Conservation (phyloP, 2,797 vertebrate genomes). For the Chlorospingus flavigularis region DNA sequence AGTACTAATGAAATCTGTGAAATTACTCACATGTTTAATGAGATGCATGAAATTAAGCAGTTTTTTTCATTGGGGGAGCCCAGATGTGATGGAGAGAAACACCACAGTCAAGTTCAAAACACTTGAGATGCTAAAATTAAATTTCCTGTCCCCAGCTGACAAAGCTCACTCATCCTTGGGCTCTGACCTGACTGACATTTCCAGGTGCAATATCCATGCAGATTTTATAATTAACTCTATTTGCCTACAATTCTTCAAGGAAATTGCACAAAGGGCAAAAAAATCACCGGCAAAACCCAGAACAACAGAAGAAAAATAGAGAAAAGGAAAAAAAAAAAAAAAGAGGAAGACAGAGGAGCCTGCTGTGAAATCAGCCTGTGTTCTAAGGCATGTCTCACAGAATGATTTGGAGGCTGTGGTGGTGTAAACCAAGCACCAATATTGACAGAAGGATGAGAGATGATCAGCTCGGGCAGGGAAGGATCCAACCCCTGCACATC, state of each 20-base stretch:
- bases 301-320: background rate
- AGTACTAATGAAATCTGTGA: background rate
- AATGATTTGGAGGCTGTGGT: background rate
- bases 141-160: background rate
- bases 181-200: background rate
- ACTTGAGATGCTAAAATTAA: background rate
- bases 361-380: constrained; percentile 18
- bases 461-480: background rate
- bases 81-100: background rate
- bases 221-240: background rate
- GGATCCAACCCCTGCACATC: background rate
- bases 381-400: background rate
- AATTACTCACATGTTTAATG: background rate
- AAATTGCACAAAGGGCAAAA: background rate
- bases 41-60: background rate
- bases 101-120: background rate
- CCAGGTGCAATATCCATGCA: background rate
- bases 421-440: background rate
- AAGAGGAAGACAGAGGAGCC: background rate
- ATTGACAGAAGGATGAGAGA: background rate
- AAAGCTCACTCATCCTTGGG: background rate
- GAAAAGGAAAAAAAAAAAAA: background rate
- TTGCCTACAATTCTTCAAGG: background rate
- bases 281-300: background rate
- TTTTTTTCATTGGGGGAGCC: background rate